Evolutionary conservation across 2,888 invertebrate genomes (phyloP), one percentile per base, ranked within the genome.

Genomic region (Beris chalybata): DNA sequence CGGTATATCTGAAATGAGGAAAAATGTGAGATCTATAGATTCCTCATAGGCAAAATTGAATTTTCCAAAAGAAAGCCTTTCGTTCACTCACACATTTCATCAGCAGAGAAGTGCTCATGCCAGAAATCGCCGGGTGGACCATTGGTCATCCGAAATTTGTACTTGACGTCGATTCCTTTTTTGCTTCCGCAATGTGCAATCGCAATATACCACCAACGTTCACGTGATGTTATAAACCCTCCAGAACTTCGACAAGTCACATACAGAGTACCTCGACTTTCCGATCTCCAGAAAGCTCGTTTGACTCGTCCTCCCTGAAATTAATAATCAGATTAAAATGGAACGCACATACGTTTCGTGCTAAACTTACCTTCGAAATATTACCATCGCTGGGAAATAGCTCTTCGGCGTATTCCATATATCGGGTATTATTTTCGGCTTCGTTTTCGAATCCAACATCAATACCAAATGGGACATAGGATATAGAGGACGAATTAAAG

Each of bases 171-270:
- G 57, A 95, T 82, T 1, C 95, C 95, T 86, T 88, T 86, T 31
- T 82, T 82, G 50, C 85, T 85, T 56, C 88, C 86, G 76, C 94
- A 95, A 75, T 92, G 92, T 70, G 91, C 89, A 44, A 94, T 82
- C 1, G 92, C 95, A 43, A 97, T 86, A 74, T 93, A 97, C 96
- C 97, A 97, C 96, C 96, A 97, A 32, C 96, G 81, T 75, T 93
- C 94, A 59, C 96, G 84, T 0, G 89, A 86, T 0, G 93, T 92
- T 4, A 88, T 82, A 77, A 95, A 95, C 64, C 87, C 83, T 63
- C 93, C 82, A 1, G 87, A 83, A 74, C 88, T 88, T 71, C 85
- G 86, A 72, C 90, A 90, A 4, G 83, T 81, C 0, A 88, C 84
- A 3, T 83, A 70, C 5, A 84, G 76, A 4, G 74, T 76, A 67